Conservation (phyloP, 1,140 invertebrate species). For the Drosophila santomea region DNA sequence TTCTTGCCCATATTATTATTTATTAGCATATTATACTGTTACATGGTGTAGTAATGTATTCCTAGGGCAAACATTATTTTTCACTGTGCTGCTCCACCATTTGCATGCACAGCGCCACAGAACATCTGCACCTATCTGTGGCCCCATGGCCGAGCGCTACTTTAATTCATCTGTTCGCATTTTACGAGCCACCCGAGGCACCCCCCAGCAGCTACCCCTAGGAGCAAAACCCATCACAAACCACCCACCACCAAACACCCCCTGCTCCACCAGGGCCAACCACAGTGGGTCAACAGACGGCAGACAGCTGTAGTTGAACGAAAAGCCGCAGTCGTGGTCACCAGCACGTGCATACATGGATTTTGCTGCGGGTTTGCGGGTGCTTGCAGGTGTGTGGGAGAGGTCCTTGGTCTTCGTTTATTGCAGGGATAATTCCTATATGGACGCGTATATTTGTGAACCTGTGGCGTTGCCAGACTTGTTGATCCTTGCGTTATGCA, state of each 20-base stretch:
- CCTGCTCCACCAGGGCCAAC: slow-evolving; percentile 27
- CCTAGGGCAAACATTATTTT: background rate
- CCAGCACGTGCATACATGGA: slow-evolving; percentile 43
- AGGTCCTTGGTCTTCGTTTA: slow-evolving; percentile 58
- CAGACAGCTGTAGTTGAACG: slow-evolving; percentile 53
- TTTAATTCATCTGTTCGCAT: slow-evolving; percentile 68
- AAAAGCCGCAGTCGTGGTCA: slow-evolving; percentile 48
- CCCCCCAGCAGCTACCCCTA: background rate
- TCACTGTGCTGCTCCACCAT: slow-evolving; percentile 27
- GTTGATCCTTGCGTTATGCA: slow-evolving; percentile 25
- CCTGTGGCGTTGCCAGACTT: slow-evolving; percentile 55
- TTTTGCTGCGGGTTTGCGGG: background rate
- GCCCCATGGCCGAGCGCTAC: slow-evolving; percentile 34
- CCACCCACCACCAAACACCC: background rate
- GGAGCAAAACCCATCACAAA: background rate
- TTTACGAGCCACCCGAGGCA: slow-evolving; percentile 50
- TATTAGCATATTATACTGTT: no score
- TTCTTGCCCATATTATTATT: no score
- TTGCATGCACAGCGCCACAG: slow-evolving; percentile 64
- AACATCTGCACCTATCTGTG: slow-evolving; percentile 61
- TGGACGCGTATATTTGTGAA: background rate
- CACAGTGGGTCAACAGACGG: slow-evolving; percentile 56
- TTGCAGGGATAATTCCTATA: slow-evolving; percentile 15
- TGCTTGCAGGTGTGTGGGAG: background rate
- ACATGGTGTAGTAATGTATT: no score